Conservation (phyloP, 2,797 vertebrate species). For the Pipistrellus pipistrellus region DNA sequence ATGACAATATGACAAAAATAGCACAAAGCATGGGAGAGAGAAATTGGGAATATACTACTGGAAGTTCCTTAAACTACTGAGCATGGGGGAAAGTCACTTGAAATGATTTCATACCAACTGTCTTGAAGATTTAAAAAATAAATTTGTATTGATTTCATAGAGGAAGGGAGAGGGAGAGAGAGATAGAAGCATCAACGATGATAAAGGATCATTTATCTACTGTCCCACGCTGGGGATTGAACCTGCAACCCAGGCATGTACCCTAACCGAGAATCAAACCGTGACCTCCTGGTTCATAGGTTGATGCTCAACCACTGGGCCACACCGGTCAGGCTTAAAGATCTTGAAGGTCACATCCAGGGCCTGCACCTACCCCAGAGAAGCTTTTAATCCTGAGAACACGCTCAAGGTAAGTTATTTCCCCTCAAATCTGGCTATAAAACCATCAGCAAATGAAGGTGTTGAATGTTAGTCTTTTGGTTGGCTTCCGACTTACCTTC, state of each 20-base stretch:
- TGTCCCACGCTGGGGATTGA: too few species aligned
- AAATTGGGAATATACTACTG: not conserved
- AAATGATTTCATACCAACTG: not conserved
- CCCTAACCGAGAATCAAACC: too few species aligned
- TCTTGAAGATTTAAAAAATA: too few species aligned
- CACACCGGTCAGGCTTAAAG: not conserved
- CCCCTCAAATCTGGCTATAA: not conserved
- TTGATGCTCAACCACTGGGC: too few species aligned
- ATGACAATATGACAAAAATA: not conserved
- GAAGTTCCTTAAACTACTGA: not conserved
- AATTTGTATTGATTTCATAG: too few species aligned
- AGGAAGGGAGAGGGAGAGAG: too few species aligned
- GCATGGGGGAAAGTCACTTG: not conserved
- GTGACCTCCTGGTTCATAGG: too few species aligned
- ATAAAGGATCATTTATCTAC: too few species aligned
- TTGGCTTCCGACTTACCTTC: not conserved
- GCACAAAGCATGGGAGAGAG: not conserved
- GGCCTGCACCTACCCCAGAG: not conserved
- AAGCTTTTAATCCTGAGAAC: slow-evolving; percentile 15
- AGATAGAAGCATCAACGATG: too few species aligned
- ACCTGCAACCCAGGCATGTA: too few species aligned
- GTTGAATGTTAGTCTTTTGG: not conserved
- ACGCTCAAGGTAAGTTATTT: not conserved
- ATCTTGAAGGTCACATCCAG: not conserved
- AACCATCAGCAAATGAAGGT: not conserved